Conservation (phyloP, 2,113 vertebrate species). For the Australoheros scitulus region DNA sequence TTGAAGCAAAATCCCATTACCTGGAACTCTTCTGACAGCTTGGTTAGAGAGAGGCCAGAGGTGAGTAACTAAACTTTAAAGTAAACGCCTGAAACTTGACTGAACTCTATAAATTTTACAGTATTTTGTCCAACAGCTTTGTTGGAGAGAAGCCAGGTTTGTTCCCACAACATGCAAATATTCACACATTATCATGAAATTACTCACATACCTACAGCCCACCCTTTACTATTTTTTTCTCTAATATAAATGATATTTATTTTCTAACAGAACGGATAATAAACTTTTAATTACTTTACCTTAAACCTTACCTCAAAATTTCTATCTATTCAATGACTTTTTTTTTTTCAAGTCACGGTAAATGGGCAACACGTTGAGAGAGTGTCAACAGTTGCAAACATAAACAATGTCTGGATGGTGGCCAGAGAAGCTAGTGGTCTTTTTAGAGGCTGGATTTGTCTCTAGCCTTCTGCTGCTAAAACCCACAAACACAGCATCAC, state of each 20-base stretch:
- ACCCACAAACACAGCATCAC: slow-evolving; percentile 78
- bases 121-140: slow-evolving; percentile 44
- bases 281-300: slow-evolving; percentile 15
- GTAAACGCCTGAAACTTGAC: slow-evolving; percentile 19
- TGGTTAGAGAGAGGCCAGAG: slow-evolving; percentile 84
- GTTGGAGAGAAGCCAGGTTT: slow-evolving; percentile 48
- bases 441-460: slow-evolving; percentile 85
- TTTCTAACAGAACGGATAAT: slow-evolving; percentile 17
- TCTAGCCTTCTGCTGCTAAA: slow-evolving; percentile 81
- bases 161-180: slow-evolving; percentile 49
- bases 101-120: slow-evolving; percentile 28
- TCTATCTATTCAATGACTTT: slow-evolving; percentile 24
- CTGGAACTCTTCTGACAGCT: slow-evolving; percentile 86
- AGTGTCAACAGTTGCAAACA: slow-evolving; percentile 22
- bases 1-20: slow-evolving; percentile 78
- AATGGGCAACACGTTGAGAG: slow-evolving; percentile 38
- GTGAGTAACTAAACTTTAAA: slow-evolving; percentile 65
- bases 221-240: neutral
- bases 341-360: slow-evolving; percentile 12
- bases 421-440: slow-evolving; percentile 70
- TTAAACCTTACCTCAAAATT: neutral
- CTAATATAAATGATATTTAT: neutral
- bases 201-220: slow-evolving; percentile 29
- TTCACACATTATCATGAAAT: slow-evolving; percentile 25
- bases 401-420: slow-evolving; percentile 40